Evolutionary conservation across 2,888 invertebrate species (phyloP), one percentile per base, ranked within the genome.

Genomic region (Perizoma flavofasciatum): DNA sequence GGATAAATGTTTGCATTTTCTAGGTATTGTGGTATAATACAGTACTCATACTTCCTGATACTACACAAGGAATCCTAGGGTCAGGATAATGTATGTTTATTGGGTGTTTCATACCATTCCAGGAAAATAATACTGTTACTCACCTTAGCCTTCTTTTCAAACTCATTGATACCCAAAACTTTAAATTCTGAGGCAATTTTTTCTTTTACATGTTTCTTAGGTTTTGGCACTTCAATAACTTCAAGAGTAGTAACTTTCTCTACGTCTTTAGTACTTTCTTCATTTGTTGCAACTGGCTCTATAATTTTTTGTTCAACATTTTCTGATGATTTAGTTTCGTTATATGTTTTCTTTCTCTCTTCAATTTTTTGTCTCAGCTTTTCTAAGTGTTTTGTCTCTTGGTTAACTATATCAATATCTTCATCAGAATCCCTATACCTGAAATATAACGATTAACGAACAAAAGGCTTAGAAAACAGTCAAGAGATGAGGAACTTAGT

Each of bases 81-180:
- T 22, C 22, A 22, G 22, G 22, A 22, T 22, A 22, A 22, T 2
- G 22, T 22, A 22, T 22, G 22, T 22, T 3, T 22, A 3, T 22
- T 22, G 22, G 3, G 22, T 22, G 22, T 22, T 22, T n/a, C n/a
- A n/a, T 22, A 22, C 22, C 1, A 22, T 22, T 6, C 37, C 37
- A 37, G 6, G 6, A 37, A 37, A 37, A 5, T 37, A 6, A 37
- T 37, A 22, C 1, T 37, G 6, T 7, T 41, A 46, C 55, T 66
- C 69, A 93, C 94, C 79, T 93, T 94, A 3, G 75, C 67, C 66
- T 91, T 94, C 71, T 93, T 94, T 68, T 89, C 88, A 77, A 94
- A 93, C 59, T 93, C 93, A 72, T 93, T 93, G 56, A 88, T 92
- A 5, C 96, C 96, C 51, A 97, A 89, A 22, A 96, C 92, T 74